Evolutionary conservation across 2,888 invertebrate genomes (phyloP), one percentile per base, ranked within the genome.

Genomic region (Cryptus viduatorius): DNA sequence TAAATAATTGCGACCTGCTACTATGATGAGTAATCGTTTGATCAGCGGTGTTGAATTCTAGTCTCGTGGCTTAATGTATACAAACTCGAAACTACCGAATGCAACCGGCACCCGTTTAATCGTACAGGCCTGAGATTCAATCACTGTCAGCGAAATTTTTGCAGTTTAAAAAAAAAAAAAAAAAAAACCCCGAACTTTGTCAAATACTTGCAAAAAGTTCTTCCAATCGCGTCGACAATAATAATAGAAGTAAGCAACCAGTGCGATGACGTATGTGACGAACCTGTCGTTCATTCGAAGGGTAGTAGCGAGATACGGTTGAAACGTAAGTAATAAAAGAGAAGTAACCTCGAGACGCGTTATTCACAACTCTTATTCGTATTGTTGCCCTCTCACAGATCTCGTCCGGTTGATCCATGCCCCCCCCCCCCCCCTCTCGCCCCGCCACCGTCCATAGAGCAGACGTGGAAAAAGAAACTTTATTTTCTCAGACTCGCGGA

Each of bases 401-500:
- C 73, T 61, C 71, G 79, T 59, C n/a, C 4, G 37, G n/a, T n/a
- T n/a, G n/a, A n/a, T n/a, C n/a, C 56, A 24, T 64, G 12, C 61
- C 76, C 67, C 1, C 1, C 50, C 5, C 50, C 50, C 0, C 1
- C 50, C 16, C 3, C n/a, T 16, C 0, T 16, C 16, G n/a, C 12
- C 31, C 16, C 24, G 37, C 37, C 37, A 7, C 37, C 37, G 37
- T 50, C 48, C 24, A 37, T 68, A 64, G 67, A 79, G 5, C 76
- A 65, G 76, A 69, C 83, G 79, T 73, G 69, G 37, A 82, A 85
- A 82, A 84, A 86, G 82, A 87, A 88, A 84, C 82, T 87, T 86
- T 87, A 86, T 86, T 88, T 82, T 86, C 78, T 59, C 83, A 76
- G 81, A 87, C 76, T 86, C 85, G 64, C 79, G 88, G 79, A 68